Evolutionary conservation across 2,113 vertebrate genomes (phyloP), one percentile per base, ranked within the genome.

Genomic region (Coracopsis vasa): DNA sequence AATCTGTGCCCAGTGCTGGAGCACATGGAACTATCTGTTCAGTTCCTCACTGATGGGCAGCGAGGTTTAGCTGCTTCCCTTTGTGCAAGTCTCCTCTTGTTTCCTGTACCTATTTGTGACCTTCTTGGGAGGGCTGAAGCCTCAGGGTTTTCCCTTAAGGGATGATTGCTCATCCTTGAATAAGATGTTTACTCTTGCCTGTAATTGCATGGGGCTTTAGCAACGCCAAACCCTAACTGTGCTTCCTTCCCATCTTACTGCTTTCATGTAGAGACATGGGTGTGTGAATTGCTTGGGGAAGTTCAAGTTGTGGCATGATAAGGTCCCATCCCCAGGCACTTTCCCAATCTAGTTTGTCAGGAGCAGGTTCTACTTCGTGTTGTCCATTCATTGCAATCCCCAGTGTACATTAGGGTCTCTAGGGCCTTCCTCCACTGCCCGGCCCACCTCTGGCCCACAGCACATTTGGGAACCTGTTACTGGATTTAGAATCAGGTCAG

Each of bases 231-330:
- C 95, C 95, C 75, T 88, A 88, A 74, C 88, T 71, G 44, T 96
- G 88, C 88, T 97, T 96, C 94, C 95, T 96, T 96, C 94, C 95
- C 95, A 88, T 91, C 77, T 95, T 83, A 11, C 71, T 84, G 72
- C 94, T 95, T 96, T 97, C 82, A 94, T 96, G 95, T 96, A 96
- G 90, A 91, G 86, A 94, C 92, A 94, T 92, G 95, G 95, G 96
- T 95, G 95, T 97, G 96, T 94, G 95, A 94, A 75, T 92, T 86
- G 86, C 82, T 86, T 54, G 80, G 51, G 90, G 88, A 94, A 83
- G 81, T 96, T 95, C 96, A 91, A 94, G 96, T 17, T 88, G 71
- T 69, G 77, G 88, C 95, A 95, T 67, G 95, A 96, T 96, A 96
- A 96, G 47, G 80, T 35, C 86, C 62, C 90, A 41, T 97, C 88